phyloP scores from a whole-genome alignment of 2,113 vertebrate species.

The Channa maculata region DNA sequence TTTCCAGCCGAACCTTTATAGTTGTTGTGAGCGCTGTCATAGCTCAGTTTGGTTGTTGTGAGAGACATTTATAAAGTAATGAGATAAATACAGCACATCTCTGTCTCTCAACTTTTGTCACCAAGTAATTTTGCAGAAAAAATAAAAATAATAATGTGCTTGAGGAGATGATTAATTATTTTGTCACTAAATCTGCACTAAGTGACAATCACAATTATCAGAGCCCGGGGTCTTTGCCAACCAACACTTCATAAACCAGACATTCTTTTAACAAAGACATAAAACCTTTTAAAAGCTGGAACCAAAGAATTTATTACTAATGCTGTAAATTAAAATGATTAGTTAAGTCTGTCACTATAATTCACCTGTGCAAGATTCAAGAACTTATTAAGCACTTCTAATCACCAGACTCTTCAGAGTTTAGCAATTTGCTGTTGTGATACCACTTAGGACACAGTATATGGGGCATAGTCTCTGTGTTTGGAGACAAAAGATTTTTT shows the following conservation, averaged over 20 bases:
- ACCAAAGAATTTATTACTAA: no score
- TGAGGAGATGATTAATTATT: neutral
- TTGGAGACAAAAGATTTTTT: neutral
- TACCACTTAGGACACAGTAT: no score
- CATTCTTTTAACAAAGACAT: neutral
- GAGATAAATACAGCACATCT: neutral
- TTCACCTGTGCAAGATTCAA: no score
- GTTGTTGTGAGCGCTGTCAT: neutral
- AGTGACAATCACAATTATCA: neutral
- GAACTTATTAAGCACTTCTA: no score
- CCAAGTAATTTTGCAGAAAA: neutral
- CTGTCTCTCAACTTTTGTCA: neutral
- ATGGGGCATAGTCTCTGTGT: neutral
- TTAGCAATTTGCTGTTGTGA: no score
- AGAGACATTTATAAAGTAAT: neutral
- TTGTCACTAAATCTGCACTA: neutral
- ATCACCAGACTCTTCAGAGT: no score
- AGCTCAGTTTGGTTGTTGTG: neutral
- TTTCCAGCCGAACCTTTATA: neutral
- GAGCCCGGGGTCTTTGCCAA: no score
- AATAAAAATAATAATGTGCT: neutral
- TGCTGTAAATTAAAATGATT: no score
- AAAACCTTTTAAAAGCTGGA: neutral
- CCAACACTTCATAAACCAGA: no score
- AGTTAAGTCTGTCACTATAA: neutral